Conservation (phyloP, 2,113 vertebrate genomes). For the Edolisoma coerulescens region DNA sequence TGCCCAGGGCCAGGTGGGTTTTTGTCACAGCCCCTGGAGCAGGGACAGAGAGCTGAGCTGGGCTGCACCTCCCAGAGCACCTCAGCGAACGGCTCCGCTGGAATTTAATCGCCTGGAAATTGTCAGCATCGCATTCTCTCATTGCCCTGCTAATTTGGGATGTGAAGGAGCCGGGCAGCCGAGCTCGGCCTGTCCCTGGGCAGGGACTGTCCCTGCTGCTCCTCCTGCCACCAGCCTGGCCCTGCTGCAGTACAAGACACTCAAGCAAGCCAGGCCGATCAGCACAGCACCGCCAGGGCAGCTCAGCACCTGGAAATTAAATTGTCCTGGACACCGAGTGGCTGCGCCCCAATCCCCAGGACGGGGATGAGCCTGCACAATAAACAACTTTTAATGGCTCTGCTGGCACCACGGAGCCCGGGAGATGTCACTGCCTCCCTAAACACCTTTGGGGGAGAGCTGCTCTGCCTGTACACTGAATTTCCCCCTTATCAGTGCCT, state of each 20-base stretch:
- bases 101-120: neutral
- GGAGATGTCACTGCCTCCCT: neutral
- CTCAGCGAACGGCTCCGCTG: neutral
- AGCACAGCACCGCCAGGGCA: neutral
- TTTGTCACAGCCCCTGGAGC: neutral
- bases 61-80: neutral
- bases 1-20: neutral
- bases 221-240: neutral
- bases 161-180: neutral
- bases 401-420: neutral
- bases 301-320: neutral
- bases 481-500: neutral
- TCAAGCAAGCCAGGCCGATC: neutral
- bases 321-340: neutral
- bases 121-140: neutral
- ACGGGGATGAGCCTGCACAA: neutral
- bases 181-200: neutral
- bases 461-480: neutral
- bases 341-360: neutral
- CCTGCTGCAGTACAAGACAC: neutral
- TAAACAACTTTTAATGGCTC: neutral
- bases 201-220: neutral
- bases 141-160: neutral
- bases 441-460: neutral
- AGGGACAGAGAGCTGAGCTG: neutral